Evolutionary conservation across 30 jellyfish, hydroid and myxozoan species (phyloP).

Genomic region (Aurelia sp.): DNA sequence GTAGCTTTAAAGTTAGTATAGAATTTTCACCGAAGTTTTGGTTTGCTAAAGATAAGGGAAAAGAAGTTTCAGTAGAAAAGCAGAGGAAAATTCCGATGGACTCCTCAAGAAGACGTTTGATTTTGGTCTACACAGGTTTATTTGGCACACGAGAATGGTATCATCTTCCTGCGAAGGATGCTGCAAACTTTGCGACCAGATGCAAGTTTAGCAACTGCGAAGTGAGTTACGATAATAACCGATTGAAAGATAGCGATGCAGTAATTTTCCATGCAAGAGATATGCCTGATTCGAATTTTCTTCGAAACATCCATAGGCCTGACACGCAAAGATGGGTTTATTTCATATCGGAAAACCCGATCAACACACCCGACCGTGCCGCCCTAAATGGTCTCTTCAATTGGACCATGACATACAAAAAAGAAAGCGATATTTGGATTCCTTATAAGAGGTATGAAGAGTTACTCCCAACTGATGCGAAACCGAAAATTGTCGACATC

Average conservation of each 20-base stretch:
- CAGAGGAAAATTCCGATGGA: too few relatives aligned
- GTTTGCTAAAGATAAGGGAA: too few relatives aligned
- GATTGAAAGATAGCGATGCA: slow-evolving; percentile 78
- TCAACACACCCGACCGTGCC: slow-evolving; percentile 63
- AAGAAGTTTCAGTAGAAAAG: too few relatives aligned
- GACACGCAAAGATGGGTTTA: slow-evolving; percentile 89
- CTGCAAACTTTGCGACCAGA: slow-evolving; percentile 51
- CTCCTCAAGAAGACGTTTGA: slow-evolving; percentile 23
- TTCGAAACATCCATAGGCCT: slow-evolving; percentile 52
- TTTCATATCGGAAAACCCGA: slow-evolving; percentile 92
- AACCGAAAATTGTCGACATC: slow-evolving; percentile 6
- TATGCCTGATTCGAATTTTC: slow-evolving; percentile 64
- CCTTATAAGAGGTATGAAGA: slow-evolving; percentile 41
- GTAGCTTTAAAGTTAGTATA: too few relatives aligned
- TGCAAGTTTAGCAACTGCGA: slow-evolving; percentile 79
- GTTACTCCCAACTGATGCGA: slow-evolving; percentile 1
- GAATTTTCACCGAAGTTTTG: too few relatives aligned
- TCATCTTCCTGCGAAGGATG: slow-evolving; percentile 61
- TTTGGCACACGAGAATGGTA: slow-evolving; percentile 83
- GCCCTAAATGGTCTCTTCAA: slow-evolving; percentile 86
- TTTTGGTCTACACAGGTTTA: slow-evolving; percentile 76
- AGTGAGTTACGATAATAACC: slow-evolving; percentile 71
- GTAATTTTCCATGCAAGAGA: slow-evolving; percentile 92
- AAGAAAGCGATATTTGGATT: slow-evolving; percentile 70
- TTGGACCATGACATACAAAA: slow-evolving; percentile 78